Base-by-base conservation (phyloP, 2,113 vertebrate species). In the Tor tambroides region DNA sequence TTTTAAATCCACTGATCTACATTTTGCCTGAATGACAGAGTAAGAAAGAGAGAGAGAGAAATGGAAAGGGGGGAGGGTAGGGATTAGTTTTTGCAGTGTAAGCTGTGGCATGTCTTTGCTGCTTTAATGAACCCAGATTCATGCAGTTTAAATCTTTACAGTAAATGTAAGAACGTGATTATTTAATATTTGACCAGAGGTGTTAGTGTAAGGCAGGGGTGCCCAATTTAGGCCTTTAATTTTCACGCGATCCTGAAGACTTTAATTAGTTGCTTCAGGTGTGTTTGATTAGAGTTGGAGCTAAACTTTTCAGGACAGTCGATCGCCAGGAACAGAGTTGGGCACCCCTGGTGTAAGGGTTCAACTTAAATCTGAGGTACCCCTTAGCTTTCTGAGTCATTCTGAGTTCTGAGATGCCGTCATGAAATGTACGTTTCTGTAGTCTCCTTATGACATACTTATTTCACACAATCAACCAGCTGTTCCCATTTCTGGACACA, bases 61-160 rank as follows among this genome's bases (percentile, higher is more conserved):
- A 71, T 38, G 32, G 32, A 38, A 35, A 67, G 7, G 0, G 49
- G 30, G 5, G 30, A 41, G 38, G 17, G 9, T 32, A 54, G 28
- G 72, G 38, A 65, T 86, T 79, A 4, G 35, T 71, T 71, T 51
- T 59, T 26, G 79, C 35, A 28, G 67, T 56, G 30, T 54, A 80
- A 81, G 75, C 51, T 49, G 30, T 85, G 21, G 32, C 76, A 75
- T 51, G 12, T 87, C 9, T 38, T 84, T n/a, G 26, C 43, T 80
- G 76, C 76, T 41, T 85, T 74, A 59, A 76, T 59, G 61, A 65
- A 77, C 84, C 78, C 76, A 30, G 49, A 75, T 11, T 63, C 26
- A 26, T 46, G 23, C 12, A 6, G 15, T n/a, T 6, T 8, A 63
- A 26, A 26, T 49, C 26, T 78, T 61, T 80, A 46, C 26, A 79